Base-by-base conservation (phyloP, 1,140 invertebrate genomes). In the Phymastichus coffea region DNA sequence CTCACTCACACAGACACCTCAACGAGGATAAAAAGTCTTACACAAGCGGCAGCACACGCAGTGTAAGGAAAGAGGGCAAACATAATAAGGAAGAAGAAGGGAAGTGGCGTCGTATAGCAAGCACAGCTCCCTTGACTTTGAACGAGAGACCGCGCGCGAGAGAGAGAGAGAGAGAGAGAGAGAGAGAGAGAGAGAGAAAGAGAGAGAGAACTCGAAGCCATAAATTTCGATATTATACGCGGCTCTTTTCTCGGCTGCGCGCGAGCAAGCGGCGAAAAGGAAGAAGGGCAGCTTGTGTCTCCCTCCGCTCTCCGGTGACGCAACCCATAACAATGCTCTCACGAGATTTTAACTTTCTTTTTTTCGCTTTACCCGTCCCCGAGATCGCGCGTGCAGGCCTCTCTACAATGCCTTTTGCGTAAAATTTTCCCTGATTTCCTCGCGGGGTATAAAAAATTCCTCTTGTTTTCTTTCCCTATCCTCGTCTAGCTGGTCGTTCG, bases 171-270 rank as follows among this genome's bases (percentile, higher is more conserved):
- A n/a, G n/a, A n/a, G n/a, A n/a, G n/a, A n/a, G n/a, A n/a, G n/a
- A n/a, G n/a, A n/a, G n/a, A n/a, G n/a, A n/a, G n/a, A n/a, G n/a
- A n/a, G n/a, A n/a, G n/a, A 30, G 10, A 25, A 6, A 33, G 35
- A 22, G 10, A n/a, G n/a, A 35, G 22, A 26, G 3, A 35, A 41
- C 26, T 37, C 26, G 25, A 33, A 51, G 26, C 58, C 58, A 61
- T 61, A 61, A 61, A 61, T 61, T 61, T 61, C 58, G 58, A 61
- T 61, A 61, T 61, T 61, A 61, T 61, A 61, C 52, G 52, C 46
- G 41, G 28, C n/a, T n/a, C n/a, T n/a, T n/a, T n/a, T n/a, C n/a
- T n/a, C n/a, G n/a, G n/a, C n/a, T n/a, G n/a, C 23, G 22, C 26
- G n/a, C 26, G 44, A 17, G 20, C 15, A 4, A 33, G n/a, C 6